Conservation (phyloP, 2,113 vertebrate species). For the Thoracochromis brauschi region DNA sequence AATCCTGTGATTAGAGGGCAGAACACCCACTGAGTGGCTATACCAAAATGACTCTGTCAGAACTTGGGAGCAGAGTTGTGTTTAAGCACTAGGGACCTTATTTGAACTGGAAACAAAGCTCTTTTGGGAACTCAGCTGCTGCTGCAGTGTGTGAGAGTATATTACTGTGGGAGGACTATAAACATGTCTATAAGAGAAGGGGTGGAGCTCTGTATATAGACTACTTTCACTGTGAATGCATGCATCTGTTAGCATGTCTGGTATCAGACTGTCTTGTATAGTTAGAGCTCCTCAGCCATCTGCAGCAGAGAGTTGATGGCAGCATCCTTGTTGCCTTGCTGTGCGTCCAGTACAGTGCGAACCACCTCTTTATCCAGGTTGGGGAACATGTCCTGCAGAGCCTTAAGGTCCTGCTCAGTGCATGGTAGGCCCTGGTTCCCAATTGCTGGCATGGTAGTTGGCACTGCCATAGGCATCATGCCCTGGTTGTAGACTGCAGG, state of each 20-base stretch:
- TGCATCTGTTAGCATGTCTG: background rate
- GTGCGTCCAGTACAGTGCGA: slow-evolving; percentile 90
- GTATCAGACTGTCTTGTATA: background rate
- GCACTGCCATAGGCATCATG: slow-evolving; percentile 82
- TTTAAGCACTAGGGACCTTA: background rate
- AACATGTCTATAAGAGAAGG: background rate
- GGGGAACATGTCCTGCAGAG: slow-evolving; percentile 96
- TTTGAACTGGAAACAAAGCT: background rate
- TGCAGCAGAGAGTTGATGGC: slow-evolving; percentile 96
- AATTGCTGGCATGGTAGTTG: slow-evolving; percentile 61
- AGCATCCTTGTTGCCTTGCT: slow-evolving; percentile 87
- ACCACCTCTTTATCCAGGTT: slow-evolving; percentile 92
- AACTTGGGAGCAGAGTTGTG: background rate
- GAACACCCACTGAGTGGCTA: background rate
- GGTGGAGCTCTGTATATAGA: background rate
- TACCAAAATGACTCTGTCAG: background rate
- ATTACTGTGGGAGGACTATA: background rate
- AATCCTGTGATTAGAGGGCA: background rate
- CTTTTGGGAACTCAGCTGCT: background rate
- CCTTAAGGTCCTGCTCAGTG: slow-evolving; percentile 85
- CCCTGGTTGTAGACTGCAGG: slow-evolving; percentile 82
- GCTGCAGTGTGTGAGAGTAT: background rate
- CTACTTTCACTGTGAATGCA: background rate
- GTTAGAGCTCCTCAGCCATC: slow-evolving; percentile 92
- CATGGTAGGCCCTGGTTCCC: slow-evolving; percentile 72